Base-by-base conservation (phyloP, 2,888 invertebrate genomes). In the Nemapogon koenigi region DNA sequence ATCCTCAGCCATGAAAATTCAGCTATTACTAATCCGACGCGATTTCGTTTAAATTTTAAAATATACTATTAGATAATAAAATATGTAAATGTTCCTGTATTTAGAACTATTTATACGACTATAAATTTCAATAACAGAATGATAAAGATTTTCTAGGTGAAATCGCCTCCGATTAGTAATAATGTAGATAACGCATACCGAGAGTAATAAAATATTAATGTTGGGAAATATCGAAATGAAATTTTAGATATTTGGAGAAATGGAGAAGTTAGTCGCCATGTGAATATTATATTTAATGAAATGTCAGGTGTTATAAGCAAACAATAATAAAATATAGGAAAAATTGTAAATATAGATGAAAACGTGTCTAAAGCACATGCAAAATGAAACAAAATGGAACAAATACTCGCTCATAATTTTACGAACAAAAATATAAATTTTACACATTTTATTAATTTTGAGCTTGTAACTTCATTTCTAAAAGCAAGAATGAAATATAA, bases 1-100 rank as follows among this genome's bases (percentile, higher is more conserved):
- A 78, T 52, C 75, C 80, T 52, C 85, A 85, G 58, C 82, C 89
- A 85, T 90, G 89, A 90, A 88, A 87, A 75, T 88, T 88, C 78
- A 87, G 82, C 81, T 88, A 87, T 83, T 88, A 88, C 88, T 89
- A 87, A 88, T 75, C 73, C 62, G 72, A 78, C 50, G 70, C 72
- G 71, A 73, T 78, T 75, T 73, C 70, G 47, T 53, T 53, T 43
- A 46, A 49, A 49, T 16, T 11, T 7, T 7, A 31, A 31, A 16
- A 22, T 7, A 22, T 22, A 7, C 6, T 28, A 28, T 16, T 27
- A 35, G 36, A 33, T 35, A 27, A 32, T 28, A 35, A 30, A 36
- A 35, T 28, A 19, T 40, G 36, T 43, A 37, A 38, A 44, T 46
- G 44, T 47, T 47, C 45, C 46, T 46, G 46, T 44, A 41, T 44